Evolutionary conservation across 1,140 invertebrate species (phyloP), one percentile per base, ranked within the genome.

Genomic region (Vollenhovia emeryi): DNA sequence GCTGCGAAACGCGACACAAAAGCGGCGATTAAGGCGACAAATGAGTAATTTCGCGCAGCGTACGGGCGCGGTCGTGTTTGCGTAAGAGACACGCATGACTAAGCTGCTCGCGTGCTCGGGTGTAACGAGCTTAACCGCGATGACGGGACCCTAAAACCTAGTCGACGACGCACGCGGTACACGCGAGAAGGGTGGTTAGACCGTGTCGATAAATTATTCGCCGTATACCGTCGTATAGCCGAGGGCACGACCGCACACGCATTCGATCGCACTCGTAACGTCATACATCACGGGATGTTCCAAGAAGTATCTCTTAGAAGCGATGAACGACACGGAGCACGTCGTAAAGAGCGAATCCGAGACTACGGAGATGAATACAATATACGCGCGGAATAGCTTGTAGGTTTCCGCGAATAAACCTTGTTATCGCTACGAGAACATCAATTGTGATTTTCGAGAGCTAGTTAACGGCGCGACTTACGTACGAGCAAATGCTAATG

Each of bases 21-120:
- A 79, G 75, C 66, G 84, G 18, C 76, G 76, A 82, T 85, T 85
- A 85, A 73, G 52, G 36, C 64, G 84, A 69, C 84, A 85, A 85
- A 85, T 82, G 84, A 85, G 60, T 69, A 68, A 68, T 79, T 85
- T 85, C 50, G 84, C 84, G 60, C 36, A 69, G 84, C 45, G 62
- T 15, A 57, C 64, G 50, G 78, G 78, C 50, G 78, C 78, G 66
- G 78, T 71, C 50, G 66, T 82, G 78, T 82, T 82, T 82, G 66
- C 78, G 78, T 82, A 82, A 82, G 82, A 62, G 82, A 84, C 69
- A 84, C 57, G 73, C 78, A 73, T 82, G 78, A 82, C 66, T 74
- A 84, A 76, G 82, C 59, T 30, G 73, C 45, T 84, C 57, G 82
- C 82, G 73, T 76, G 82, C 48, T 43, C 50, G 57, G 55, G 15